Percentiles rank a stretch among this genome's conserved stretches.
Conservation (phyloP, 2,113 vertebrate genomes). For the Haemorhous mexicanus region DNA sequence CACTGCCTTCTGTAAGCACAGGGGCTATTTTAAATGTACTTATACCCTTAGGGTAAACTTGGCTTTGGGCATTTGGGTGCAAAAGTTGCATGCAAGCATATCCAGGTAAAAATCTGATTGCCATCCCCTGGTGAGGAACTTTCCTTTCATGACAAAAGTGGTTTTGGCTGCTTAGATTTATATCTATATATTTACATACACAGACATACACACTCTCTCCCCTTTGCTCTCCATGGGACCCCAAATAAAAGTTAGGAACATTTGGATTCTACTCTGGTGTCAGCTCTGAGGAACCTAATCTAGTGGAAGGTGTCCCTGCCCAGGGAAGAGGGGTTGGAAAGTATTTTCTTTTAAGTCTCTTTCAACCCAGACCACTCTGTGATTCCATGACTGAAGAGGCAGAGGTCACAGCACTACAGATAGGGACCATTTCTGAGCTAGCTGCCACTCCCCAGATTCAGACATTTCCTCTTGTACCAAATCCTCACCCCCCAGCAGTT, state of each 20-base stretch:
- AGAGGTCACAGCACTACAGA: background rate
- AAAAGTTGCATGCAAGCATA: background rate
- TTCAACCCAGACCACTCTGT: background rate
- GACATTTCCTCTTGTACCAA: background rate
- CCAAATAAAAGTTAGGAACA: background rate
- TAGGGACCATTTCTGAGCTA: background rate
- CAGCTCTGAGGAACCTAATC: background rate
- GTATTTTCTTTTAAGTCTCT: background rate
- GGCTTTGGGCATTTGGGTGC: background rate
- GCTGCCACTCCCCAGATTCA: background rate
- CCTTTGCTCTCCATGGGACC: background rate
- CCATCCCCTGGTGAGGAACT: background rate
- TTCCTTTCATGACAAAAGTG: background rate
- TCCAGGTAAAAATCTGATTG: background rate
- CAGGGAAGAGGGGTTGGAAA: background rate
- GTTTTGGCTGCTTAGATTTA: background rate
- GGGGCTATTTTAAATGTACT: rapidly evolving
- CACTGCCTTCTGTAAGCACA: background rate
- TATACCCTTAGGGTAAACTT: background rate
- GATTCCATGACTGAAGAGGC: background rate
- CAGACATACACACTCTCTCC: background rate
- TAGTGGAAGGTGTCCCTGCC: background rate
- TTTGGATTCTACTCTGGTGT: background rate
- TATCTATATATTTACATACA: background rate
- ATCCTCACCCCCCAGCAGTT: background rate